A percentile compares a stretch with the other conserved stretches of the same genome.
Evolutionary conservation across 2,797 vertebrate genomes (phyloP).

Genomic region (Denticeps clupeoides): DNA sequence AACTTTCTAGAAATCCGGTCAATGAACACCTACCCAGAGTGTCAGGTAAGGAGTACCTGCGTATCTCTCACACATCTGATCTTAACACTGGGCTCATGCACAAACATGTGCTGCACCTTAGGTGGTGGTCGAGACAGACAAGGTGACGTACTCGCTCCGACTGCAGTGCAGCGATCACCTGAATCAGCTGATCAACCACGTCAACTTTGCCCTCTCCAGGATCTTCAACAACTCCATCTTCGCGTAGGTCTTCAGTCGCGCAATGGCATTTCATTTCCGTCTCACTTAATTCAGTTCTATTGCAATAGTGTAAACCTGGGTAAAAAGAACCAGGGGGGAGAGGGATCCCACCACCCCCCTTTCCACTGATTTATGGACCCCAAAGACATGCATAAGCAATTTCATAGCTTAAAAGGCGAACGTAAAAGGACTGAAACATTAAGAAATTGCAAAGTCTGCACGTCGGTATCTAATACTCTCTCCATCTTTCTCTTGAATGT

Average conservation of each 20-base stretch:
- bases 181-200: conserved; percentile 70
- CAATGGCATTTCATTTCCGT: background rate
- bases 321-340: too few relatives aligned
- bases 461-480: too few relatives aligned
- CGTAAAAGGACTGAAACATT: too few relatives aligned
- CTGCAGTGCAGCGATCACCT: conserved; percentile 70
- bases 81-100: background rate
- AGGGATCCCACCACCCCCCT: too few relatives aligned
- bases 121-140: conserved; percentile 81
- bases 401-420: too few relatives aligned
- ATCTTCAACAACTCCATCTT: conserved; percentile 78
- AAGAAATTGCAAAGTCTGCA: too few relatives aligned
- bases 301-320: too few relatives aligned
- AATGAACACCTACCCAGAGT: conserved; percentile 71
- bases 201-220: conserved; percentile 74
- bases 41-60: conserved; percentile 55
- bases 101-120: conserved; percentile 26
- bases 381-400: too few relatives aligned
- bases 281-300: conserved; percentile 24
- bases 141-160: conserved; percentile 66
- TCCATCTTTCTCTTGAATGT: too few relatives aligned
- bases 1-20: conserved; percentile 83
- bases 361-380: too few relatives aligned
- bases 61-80: background rate
- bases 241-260: conserved; percentile 48